Conservation (phyloP, 35 echinoderm and acorn worm species). For the Apostichopus japonicus region DNA sequence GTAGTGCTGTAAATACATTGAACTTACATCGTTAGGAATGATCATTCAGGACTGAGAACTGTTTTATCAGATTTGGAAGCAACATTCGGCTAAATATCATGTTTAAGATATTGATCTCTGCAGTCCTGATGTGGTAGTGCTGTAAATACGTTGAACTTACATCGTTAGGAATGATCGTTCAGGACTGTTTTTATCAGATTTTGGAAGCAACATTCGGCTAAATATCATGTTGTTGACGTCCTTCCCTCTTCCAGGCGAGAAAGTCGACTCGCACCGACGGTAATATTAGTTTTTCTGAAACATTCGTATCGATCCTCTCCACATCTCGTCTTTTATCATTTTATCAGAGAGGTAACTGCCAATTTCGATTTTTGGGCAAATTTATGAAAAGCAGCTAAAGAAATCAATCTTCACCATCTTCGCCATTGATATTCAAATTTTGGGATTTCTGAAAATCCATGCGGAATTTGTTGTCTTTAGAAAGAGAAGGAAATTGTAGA, state of each 20-base stretch:
- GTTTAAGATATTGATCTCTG: no score
- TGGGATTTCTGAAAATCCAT: conserved; percentile 24
- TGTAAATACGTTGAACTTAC: no score
- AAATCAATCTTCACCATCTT: background rate
- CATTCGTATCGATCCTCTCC: background rate
- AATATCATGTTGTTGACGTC: background rate
- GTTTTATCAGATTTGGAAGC: background rate
- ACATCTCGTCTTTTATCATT: background rate
- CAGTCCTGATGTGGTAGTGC: no score
- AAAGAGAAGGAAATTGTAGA: background rate
- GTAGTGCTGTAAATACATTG: no score
- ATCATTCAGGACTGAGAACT: no score
- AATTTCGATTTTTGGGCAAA: conserved; percentile 4
- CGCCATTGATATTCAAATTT: conserved; percentile 46
- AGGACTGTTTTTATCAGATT: no score
- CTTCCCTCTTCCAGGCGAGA: background rate
- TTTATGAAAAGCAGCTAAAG: background rate
- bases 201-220: background rate
- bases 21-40: no score
- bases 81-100: background rate
- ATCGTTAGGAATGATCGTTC: no score
- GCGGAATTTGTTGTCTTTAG: conserved; percentile 8
- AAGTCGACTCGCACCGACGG: background rate
- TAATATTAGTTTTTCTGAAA: background rate
- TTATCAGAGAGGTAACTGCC: background rate